Base-by-base conservation (phyloP, 2,888 invertebrate genomes). In the Dicyrtomina minuta region DNA sequence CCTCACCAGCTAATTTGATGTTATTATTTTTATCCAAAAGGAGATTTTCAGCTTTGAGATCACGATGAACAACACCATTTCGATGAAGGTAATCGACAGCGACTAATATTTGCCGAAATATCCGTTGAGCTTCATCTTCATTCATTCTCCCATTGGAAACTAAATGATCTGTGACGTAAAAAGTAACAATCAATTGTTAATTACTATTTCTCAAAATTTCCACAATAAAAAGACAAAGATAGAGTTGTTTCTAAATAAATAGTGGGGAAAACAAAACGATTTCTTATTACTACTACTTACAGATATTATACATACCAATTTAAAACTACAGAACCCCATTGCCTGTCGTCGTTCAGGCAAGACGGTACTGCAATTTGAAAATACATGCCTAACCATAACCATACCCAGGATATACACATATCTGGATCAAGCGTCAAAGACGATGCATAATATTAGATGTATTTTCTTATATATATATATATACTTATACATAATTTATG, bases 21-120 rank as follows among this genome's bases (percentile, higher is more conserved):
- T 94, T 93, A 90, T 93, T 92, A 82, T 93, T 92, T 75, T 90
- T 89, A 84, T 98, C 97, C 82, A 97, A 84, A 74, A 97, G 86
- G 76, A 97, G 86, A 86, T 97, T 97, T 87, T 98, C 97, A 81
- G 96, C 96, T 90, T 97, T 97, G 81, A 97, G 89, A 86, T 97
- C 97, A 81, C 97, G 88, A 84, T 98, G 97, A 66, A 97, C 96
- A 80, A 98, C 92, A 80, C 91, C 89, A 80, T 90, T 88, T 79
- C 90, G 90, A 83, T 98, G 97, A 81, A 96, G 96, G 83, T 97
- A 97, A 82, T 96, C 93, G 72, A 98, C 95, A 66, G 97, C 97
- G 22, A 93, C 91, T 70, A 98, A 86, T 79, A 98, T 97, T 86
- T 98, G 97, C 89, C 93, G 93, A 85, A 98, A 98, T 82, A 94